Evolutionary conservation across 1,140 invertebrate genomes (phyloP).

Genomic region (Fragariocoptes setiger): DNA sequence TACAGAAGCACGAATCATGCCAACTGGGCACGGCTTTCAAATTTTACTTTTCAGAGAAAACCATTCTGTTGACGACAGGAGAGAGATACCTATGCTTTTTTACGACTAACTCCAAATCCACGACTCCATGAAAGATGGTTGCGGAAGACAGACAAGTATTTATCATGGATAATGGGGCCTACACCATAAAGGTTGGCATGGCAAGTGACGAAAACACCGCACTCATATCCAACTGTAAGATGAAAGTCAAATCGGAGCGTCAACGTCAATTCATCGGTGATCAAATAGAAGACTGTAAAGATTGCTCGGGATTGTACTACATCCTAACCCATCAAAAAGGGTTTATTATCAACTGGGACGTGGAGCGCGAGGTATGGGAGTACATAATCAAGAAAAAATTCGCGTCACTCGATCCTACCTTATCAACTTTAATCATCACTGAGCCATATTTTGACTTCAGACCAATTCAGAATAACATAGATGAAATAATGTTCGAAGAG

Average conservation of each 20-base stretch:
- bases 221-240: constrained; percentile 75
- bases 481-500: constrained; percentile 90
- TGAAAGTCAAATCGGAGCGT: constrained; percentile 85
- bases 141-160: constrained; percentile 20
- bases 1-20: too few species aligned
- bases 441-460: constrained; percentile 81
- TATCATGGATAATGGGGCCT: constrained; percentile 58
- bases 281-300: constrained; percentile 72
- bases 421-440: constrained; percentile 47
- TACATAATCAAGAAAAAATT: constrained; percentile 32
- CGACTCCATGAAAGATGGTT: too few species aligned
- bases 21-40: too few species aligned
- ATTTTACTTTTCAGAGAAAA: too few species aligned
- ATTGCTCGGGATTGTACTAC: constrained; percentile 73
- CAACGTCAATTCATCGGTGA: constrained; percentile 68
- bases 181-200: constrained; percentile 46
- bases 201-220: constrained; percentile 30
- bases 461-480: constrained; percentile 63
- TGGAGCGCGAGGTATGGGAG: constrained; percentile 76
- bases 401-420: constrained; percentile 21
- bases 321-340: constrained; percentile 80
- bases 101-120: too few species aligned
- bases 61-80: too few species aligned
- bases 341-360: constrained; percentile 75
- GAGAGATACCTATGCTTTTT: too few species aligned